Conservation (phyloP, 1,140 invertebrate genomes). For the Holotrichia oblita region DNA sequence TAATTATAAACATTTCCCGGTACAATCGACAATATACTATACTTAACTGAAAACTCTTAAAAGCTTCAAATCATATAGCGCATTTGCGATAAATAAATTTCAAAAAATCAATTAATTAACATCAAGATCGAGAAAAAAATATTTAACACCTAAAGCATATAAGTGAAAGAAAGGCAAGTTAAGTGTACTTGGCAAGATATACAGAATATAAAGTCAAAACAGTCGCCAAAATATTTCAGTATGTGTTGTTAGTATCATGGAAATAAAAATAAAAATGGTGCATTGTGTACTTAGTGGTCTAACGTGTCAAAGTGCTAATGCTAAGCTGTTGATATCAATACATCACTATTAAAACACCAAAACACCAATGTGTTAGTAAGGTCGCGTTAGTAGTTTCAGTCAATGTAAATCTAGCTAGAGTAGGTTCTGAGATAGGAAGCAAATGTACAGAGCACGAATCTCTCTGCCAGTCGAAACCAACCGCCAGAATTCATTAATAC, state of each 20-base stretch:
- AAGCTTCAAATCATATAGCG: constrained; percentile 1
- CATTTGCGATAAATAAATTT: neutral
- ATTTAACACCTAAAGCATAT: neutral
- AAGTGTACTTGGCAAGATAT: neutral
- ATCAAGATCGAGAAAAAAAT: constrained; percentile 11
- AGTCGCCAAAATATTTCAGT: constrained; percentile 35
- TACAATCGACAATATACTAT: neutral
- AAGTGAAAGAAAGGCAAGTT: neutral
- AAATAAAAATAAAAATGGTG: constrained; percentile 35
- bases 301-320: constrained; percentile 12
- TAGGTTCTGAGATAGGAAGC: constrained; percentile 59
- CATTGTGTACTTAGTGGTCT: neutral
- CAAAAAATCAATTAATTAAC: no score
- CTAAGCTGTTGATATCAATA: constrained; percentile 32
- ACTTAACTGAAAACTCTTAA: neutral
- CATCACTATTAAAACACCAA: constrained; percentile 23
- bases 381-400: constrained; percentile 40
- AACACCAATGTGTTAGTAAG: constrained; percentile 6
- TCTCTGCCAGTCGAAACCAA: constrained; percentile 55
- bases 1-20: constrained; percentile 7
- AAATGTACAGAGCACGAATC: constrained; percentile 59
- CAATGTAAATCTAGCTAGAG: constrained; percentile 42
- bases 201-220: constrained; percentile 14
- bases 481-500: constrained; percentile 45
- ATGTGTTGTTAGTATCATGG: no score